Conservation (phyloP, 2,888 invertebrate genomes). For the Pardosa pseudoannulata region DNA sequence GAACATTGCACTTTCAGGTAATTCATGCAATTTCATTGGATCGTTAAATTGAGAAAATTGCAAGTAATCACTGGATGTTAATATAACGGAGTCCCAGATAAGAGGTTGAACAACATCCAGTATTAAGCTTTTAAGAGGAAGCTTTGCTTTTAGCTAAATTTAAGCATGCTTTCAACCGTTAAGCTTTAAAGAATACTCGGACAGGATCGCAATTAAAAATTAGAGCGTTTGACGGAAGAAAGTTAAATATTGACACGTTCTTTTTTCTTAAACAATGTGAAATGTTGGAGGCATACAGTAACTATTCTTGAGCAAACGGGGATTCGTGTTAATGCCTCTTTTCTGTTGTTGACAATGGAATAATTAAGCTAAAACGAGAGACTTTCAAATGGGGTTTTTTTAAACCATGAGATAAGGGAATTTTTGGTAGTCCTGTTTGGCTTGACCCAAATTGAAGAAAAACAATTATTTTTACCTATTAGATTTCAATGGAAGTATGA, state of each 20-base stretch:
- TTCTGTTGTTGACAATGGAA: too few relatives aligned
- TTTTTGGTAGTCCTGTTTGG: neutral
- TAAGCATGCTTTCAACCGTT: neutral
- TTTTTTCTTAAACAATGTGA: neutral
- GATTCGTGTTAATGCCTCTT: neutral
- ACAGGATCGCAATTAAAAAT: neutral
- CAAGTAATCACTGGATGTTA: too few relatives aligned
- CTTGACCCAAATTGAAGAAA: too few relatives aligned
- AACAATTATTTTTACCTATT: too few relatives aligned
- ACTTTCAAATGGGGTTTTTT: neutral
- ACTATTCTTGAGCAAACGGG: neutral
- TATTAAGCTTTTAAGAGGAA: too few relatives aligned
- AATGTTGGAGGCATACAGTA: neutral
- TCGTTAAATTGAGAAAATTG: too few relatives aligned
- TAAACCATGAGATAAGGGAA: neutral
- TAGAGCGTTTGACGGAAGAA: neutral
- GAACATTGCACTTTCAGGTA: too few relatives aligned
- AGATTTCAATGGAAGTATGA: too few relatives aligned
- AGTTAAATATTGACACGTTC: neutral
- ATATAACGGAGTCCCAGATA: too few relatives aligned
- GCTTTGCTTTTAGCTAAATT: too few relatives aligned
- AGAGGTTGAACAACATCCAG: too few relatives aligned
- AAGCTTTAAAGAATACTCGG: neutral
- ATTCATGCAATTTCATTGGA: too few relatives aligned
- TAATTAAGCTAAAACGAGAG: neutral